Evolutionary conservation across 1,140 invertebrate species (phyloP).

Genomic region (Littorina saxatilis): DNA sequence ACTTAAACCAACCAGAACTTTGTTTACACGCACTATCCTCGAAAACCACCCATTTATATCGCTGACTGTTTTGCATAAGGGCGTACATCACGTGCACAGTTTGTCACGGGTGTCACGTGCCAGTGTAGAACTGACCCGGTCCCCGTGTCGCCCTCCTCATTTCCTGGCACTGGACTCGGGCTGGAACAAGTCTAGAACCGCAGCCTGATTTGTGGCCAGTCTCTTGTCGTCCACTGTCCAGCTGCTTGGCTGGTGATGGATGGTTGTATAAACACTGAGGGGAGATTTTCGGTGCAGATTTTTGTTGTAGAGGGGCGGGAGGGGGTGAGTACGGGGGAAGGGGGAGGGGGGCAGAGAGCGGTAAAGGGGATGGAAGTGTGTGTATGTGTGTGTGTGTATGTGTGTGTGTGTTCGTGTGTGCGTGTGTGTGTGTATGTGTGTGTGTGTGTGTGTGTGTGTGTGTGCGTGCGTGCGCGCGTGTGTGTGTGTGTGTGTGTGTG

Average conservation of each 20-base stretch:
- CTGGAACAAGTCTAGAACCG: neutral
- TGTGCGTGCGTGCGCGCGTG: constrained; percentile 5
- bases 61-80: neutral
- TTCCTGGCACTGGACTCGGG: neutral
- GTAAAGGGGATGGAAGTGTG: neutral
- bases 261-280: neutral
- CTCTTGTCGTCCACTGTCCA: neutral
- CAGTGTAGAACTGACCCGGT: too few relatives aligned
- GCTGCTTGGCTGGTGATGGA: neutral
- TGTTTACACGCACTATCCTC: too few relatives aligned
- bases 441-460: constrained; percentile 8
- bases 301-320: too few relatives aligned
- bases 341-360: neutral
- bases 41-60: too few relatives aligned
- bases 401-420: neutral
- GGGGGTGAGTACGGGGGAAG: too few relatives aligned
- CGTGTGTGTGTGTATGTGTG: neutral
- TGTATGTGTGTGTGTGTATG: neutral
- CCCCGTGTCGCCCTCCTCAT: neutral
- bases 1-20: too few relatives aligned
- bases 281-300: neutral
- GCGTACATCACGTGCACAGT: neutral
- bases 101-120: neutral
- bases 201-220: neutral
- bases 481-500: constrained; percentile 1